Evolutionary conservation across 2,888 invertebrate species (phyloP).

Genomic region (Ennomos erosarius): DNA sequence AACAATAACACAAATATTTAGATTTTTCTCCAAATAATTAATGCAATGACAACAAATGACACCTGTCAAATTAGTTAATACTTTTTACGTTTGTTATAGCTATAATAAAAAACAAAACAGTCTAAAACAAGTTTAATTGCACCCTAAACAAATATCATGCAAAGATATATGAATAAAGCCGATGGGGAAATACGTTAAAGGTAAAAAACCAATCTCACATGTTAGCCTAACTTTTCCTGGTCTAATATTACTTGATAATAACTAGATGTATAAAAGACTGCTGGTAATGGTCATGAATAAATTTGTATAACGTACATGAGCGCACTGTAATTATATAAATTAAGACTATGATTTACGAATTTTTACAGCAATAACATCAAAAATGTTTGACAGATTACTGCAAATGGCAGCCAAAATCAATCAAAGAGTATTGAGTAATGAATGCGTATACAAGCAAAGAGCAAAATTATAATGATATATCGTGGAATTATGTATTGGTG

Average conservation of each 20-base stretch:
- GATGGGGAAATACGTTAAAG: conserved; percentile 9
- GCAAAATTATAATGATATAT: too few relatives aligned
- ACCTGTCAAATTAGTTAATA: conserved; percentile 67
- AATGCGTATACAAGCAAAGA: too few relatives aligned
- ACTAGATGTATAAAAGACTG: neutral
- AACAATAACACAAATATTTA: conserved; percentile 64
- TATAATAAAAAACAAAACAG: neutral
- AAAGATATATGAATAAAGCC: neutral
- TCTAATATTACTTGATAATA: conserved; percentile 38
- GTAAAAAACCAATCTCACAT: conserved; percentile 63
- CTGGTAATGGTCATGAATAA: neutral
- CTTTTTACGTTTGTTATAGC: conserved; percentile 31
- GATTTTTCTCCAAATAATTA: conserved; percentile 55
- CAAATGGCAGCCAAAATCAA: conserved; percentile 69
- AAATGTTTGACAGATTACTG: conserved; percentile 77
- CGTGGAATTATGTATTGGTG: too few relatives aligned
- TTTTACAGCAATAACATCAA: conserved; percentile 78
- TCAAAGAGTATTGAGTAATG: conserved; percentile 45
- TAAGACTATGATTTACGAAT: conserved; percentile 40
- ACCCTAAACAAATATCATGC: neutral
- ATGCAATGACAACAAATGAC: conserved; percentile 70
- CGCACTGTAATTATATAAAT: conserved; percentile 5
- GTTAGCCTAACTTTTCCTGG: conserved; percentile 52
- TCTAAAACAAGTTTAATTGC: neutral
- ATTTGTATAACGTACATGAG: conserved; percentile 38